Conservation (phyloP, 2,797 vertebrate species). For the Chelon auratus region DNA sequence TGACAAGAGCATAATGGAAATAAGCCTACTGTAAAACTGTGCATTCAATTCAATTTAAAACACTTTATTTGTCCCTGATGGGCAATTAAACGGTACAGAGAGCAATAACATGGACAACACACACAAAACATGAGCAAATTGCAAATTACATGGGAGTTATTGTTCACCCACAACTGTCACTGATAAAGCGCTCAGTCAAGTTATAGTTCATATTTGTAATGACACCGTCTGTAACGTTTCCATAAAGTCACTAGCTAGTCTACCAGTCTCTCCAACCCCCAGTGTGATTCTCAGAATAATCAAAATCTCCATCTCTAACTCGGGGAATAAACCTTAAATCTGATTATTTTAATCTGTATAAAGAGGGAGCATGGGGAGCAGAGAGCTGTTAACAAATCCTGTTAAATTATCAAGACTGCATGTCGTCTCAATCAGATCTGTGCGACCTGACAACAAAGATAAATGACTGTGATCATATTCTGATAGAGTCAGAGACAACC, state of each 20-base stretch:
- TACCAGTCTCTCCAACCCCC: background rate
- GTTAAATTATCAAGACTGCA: slow-evolving; percentile 11
- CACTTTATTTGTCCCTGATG: too few relatives aligned
- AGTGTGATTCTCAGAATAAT: slow-evolving; percentile 27
- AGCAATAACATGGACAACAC: too few relatives aligned
- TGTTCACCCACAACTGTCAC: too few relatives aligned
- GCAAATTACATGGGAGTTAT: too few relatives aligned
- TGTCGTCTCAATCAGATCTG: background rate
- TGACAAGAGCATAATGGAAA: background rate
- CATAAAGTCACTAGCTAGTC: slow-evolving; percentile 1
- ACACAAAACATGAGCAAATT: too few relatives aligned
- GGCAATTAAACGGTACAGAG: too few relatives aligned
- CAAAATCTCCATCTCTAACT: slow-evolving; percentile 25
- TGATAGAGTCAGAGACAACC: background rate
- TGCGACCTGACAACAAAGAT: background rate
- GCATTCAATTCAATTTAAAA: too few relatives aligned
- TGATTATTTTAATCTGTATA: slow-evolving; percentile 61
- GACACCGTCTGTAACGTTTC: background rate
- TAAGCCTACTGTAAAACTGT: background rate
- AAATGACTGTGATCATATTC: background rate
- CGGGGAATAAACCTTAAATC: slow-evolving; percentile 37
- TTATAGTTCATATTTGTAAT: background rate
- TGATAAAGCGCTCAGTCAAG: too few relatives aligned
- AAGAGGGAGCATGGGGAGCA: slow-evolving; percentile 3
- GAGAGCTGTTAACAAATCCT: background rate